Conservation (phyloP, 1,140 invertebrate species). For the Drosophila tropicalis region DNA sequence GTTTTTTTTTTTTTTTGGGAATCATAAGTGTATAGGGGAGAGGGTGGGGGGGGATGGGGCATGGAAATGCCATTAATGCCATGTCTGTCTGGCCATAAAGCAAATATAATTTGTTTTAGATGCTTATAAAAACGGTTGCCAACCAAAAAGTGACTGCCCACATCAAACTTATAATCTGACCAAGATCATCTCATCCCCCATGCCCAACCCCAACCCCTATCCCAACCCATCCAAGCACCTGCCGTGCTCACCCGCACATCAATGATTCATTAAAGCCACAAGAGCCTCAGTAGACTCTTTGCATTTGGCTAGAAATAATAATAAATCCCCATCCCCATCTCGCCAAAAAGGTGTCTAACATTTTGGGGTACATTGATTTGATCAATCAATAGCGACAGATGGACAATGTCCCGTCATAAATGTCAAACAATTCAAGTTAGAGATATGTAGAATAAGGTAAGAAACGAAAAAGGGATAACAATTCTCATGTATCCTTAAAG, state of each 20-base stretch:
- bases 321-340: neutral
- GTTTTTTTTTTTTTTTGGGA: too few relatives aligned
- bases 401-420: too few relatives aligned
- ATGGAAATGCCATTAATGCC: conserved; percentile 43
- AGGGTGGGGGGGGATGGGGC: too few relatives aligned
- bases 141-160: neutral
- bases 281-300: conserved; percentile 71
- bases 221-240: neutral
- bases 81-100: conserved; percentile 41
- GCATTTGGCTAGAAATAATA: conserved; percentile 14
- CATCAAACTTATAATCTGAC: neutral
- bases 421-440: too few relatives aligned
- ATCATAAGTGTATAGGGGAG: too few relatives aligned
- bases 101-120: conserved; percentile 58
- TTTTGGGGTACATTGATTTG: too few relatives aligned
- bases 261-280: conserved; percentile 77
- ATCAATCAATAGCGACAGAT: too few relatives aligned
- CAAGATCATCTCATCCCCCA: conserved; percentile 1
- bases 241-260: neutral
- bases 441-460: too few relatives aligned
- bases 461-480: too few relatives aligned
- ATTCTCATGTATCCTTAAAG: too few relatives aligned
- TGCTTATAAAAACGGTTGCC: neutral
- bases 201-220: too few relatives aligned
- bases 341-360: too few relatives aligned